A percentile compares a stretch with the other conserved stretches of the same genome.
Conservation (phyloP, 1,140 invertebrate species). For the Sarcophaga peregrina region DNA sequence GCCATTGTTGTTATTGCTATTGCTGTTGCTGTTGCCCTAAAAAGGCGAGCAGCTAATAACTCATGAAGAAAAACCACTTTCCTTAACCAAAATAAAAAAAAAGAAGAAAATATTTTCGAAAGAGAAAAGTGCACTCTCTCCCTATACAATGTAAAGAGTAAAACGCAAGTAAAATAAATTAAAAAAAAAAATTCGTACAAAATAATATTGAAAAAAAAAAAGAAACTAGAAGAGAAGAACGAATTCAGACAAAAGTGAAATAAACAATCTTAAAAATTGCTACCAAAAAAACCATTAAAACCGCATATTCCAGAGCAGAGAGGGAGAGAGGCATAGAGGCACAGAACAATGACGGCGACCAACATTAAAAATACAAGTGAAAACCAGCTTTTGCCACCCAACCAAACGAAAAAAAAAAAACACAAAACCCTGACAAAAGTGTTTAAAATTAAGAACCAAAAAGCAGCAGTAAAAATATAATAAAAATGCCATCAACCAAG, state of each 20-base stretch:
- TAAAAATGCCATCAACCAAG: constrained; percentile 5
- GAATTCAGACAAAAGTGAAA: not conserved
- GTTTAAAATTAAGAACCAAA: not conserved
- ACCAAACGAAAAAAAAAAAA: not conserved
- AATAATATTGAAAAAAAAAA: not conserved
- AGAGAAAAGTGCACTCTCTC: not conserved
- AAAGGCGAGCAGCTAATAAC: constrained; percentile 14
- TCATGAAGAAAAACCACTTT: constrained; percentile 17
- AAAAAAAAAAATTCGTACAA: not conserved
- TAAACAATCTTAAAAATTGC: constrained; percentile 27
- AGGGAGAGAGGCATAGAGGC: not conserved
- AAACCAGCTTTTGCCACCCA: not conserved
- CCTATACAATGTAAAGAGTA: not conserved
- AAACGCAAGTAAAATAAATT: not conserved
- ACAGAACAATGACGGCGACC: not conserved
- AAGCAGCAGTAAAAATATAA: not conserved
- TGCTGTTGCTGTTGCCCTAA: not conserved
- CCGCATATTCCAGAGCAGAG: not conserved
- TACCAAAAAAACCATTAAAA: constrained; percentile 25
- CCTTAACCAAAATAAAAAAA: not conserved
- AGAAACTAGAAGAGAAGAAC: not conserved
- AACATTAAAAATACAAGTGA: not conserved
- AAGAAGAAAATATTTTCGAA: too few relatives aligned
- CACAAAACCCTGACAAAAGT: not conserved
- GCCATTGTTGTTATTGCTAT: too few relatives aligned